These are phyloP conservation scores for Pristionchus japonicus DNA, from an alignment of 2,888 invertebrate species.

Conservation along the genomic window DNA sequence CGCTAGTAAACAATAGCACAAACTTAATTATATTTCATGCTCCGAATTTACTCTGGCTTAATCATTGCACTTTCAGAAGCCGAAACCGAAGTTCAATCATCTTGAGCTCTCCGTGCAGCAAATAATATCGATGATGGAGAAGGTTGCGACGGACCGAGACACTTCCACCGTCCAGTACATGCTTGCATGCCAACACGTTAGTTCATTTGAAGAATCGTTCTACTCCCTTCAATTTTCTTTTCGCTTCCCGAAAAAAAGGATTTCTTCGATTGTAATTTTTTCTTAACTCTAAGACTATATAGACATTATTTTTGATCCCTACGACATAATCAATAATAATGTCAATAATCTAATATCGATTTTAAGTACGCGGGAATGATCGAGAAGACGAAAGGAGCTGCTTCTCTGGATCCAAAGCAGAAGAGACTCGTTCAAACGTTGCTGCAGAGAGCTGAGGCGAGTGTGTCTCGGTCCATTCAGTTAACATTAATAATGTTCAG, in stretches of 20 bases:
- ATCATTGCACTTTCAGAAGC: neutral
- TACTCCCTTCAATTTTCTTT: neutral
- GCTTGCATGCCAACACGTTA: constrained; percentile 2
- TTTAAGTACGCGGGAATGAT: neutral
- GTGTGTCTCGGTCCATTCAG: too few relatives aligned
- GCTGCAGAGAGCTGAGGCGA: neutral
- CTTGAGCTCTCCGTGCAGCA: neutral
- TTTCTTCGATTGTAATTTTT: too few relatives aligned
- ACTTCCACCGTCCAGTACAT: neutral
- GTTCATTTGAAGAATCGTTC: neutral
- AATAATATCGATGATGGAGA: neutral
- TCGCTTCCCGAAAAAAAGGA: too few relatives aligned
- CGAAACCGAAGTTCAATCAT: neutral
- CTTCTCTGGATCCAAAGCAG: neutral
- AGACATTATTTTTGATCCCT: too few relatives aligned
- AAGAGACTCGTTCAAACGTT: neutral
- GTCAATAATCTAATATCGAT: too few relatives aligned
- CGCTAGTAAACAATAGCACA: too few relatives aligned
- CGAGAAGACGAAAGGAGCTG: neutral
- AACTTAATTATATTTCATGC: neutral
- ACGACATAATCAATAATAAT: too few relatives aligned
- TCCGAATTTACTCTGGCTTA: neutral
- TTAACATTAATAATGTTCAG: neutral
- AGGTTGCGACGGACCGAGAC: neutral
- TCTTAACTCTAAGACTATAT: too few relatives aligned